These are phyloP conservation scores for Taenioides sp. DNA, from an alignment of 2,797 vertebrate genomes.

Conservation along the genomic window DNA sequence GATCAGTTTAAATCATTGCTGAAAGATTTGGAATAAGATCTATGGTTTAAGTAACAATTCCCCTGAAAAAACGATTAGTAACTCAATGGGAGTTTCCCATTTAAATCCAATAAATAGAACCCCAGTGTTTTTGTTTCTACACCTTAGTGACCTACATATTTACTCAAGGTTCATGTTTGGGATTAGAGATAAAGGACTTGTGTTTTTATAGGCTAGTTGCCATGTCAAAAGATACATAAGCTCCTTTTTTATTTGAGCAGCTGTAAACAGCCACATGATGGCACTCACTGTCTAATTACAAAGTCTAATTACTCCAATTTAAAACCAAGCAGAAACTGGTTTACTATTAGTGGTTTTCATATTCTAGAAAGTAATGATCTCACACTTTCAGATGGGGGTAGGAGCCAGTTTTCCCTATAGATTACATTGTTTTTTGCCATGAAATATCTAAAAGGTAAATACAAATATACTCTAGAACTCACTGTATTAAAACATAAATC, in stretches of 20 bases:
- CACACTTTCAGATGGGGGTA: too few species aligned
- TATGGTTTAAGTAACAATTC: too few species aligned
- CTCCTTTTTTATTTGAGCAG: neutral
- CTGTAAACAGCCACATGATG: neutral
- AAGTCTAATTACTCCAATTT: neutral
- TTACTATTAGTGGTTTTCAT: neutral
- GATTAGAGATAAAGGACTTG: neutral
- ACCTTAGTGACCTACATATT: neutral
- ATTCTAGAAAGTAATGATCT: too few species aligned
- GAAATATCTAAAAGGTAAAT: too few species aligned
- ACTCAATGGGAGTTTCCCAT: too few species aligned
- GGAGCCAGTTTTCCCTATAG: too few species aligned
- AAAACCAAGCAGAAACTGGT: neutral
- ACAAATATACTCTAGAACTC: too few species aligned
- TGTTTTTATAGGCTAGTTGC: neutral
- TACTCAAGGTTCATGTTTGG: neutral
- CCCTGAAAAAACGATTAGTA: too few species aligned
- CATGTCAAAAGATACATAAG: neutral
- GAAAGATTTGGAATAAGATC: too few species aligned
- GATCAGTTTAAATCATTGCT: too few species aligned
- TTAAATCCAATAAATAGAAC: neutral
- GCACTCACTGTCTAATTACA: slow-evolving; percentile 1
- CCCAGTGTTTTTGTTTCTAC: neutral
- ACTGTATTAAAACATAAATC: too few species aligned
- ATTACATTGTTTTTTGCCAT: too few species aligned